A percentile compares a stretch with the other conserved stretches of the same genome.
Evolutionary conservation across 2,888 invertebrate species (phyloP).

Genomic region (Suillia variegata): DNA sequence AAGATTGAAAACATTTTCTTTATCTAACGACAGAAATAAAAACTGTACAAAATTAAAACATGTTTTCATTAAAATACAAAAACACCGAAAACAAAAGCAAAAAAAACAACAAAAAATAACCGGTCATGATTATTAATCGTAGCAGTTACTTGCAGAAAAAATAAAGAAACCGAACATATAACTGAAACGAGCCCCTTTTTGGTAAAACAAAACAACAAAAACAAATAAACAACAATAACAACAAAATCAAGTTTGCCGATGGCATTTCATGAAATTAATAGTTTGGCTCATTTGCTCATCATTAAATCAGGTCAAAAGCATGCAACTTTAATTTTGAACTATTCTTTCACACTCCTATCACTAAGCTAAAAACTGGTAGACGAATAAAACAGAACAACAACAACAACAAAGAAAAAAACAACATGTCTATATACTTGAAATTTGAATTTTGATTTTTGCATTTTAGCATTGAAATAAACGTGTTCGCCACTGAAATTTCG

Average conservation of each 20-base stretch:
- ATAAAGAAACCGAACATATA: background rate
- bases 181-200: constrained; percentile 1
- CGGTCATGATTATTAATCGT: too few relatives aligned
- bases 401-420: too few relatives aligned
- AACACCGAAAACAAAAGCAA: background rate
- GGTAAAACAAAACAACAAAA: background rate
- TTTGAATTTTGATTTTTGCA: too few relatives aligned
- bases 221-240: background rate
- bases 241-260: background rate
- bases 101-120: constrained; percentile 2
- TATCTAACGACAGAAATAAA: constrained; percentile 7
- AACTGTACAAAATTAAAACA: constrained; percentile 7
- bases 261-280: background rate
- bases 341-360: too few relatives aligned
- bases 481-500: too few relatives aligned
- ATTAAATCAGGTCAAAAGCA: constrained; percentile 2
- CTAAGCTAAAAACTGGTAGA: too few relatives aligned
- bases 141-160: too few relatives aligned
- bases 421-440: too few relatives aligned
- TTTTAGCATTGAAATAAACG: too few relatives aligned
- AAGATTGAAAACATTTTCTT: too few relatives aligned
- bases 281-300: background rate
- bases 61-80: background rate
- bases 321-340: background rate
- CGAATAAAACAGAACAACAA: too few relatives aligned